Percentiles rank a stretch among this genome's conserved stretches.
Conservation (phyloP, 2,113 vertebrate genomes). For the Tylochromis polylepis region DNA sequence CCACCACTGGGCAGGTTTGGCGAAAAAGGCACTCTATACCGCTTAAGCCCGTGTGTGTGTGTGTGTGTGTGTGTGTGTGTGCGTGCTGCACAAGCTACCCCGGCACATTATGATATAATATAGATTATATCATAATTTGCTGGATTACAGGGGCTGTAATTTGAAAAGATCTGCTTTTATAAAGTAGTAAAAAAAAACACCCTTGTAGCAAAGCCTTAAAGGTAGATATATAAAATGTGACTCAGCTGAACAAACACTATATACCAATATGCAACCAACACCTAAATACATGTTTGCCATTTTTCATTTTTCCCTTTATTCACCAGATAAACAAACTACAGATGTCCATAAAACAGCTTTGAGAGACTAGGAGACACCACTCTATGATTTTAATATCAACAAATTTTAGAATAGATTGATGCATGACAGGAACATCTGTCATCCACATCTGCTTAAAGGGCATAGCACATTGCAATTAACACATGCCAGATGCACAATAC, state of each 20-base stretch:
- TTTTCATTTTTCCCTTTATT: neutral
- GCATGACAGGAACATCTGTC: slow-evolving; percentile 8
- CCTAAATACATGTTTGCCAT: neutral
- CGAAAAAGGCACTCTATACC: neutral
- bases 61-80: neutral
- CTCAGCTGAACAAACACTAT: neutral
- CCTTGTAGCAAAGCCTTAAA: neutral
- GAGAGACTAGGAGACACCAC: neutral
- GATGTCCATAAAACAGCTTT: neutral
- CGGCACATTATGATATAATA: no score
- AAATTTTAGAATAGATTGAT: neutral
- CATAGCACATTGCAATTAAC: neutral
- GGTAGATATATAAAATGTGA: neutral
- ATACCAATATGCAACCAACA: neutral
- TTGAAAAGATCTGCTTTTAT: neutral
- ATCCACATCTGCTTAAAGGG: slow-evolving; percentile 1
- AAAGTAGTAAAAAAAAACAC: neutral
- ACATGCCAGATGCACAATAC: neutral
- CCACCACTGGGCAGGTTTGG: neutral
- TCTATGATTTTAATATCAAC: neutral
- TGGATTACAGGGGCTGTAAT: neutral
- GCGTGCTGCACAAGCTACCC: no score
- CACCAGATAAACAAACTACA: neutral
- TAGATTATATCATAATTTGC: neutral
- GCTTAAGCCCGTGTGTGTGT: rapidly evolving